phyloP scores from a whole-genome alignment of 2,113 vertebrate genomes.

The Benitochromis conjunctus region DNA sequence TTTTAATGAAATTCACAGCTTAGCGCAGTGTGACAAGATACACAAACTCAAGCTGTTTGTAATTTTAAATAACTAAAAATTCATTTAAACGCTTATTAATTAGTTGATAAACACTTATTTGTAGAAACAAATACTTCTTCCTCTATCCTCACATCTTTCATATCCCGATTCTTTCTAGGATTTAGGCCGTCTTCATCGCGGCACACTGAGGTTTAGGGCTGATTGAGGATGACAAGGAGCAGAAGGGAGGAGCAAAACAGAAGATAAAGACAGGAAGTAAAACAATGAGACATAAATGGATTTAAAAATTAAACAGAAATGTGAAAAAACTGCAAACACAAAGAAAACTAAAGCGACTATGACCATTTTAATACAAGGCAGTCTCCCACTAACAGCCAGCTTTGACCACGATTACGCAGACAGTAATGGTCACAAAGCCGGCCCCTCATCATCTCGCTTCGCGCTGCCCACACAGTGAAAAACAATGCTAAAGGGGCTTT shows the following conservation, averaged over 20 bases:
- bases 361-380: fast-evolving
- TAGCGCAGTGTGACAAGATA: fast-evolving
- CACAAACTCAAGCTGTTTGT: background rate
- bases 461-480: fast-evolving
- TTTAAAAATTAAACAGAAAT: fast-evolving
- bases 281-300: fast-evolving
- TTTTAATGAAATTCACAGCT: background rate
- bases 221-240: fast-evolving
- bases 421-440: background rate
- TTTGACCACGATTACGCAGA: background rate
- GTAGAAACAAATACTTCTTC: background rate
- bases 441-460: fast-evolving
- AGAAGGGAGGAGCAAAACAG: no score
- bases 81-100: background rate
- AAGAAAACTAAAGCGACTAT: background rate
- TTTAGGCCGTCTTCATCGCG: fast-evolving
- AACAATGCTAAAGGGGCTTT: fast-evolving
- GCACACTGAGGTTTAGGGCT: background rate
- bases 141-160: fast-evolving
- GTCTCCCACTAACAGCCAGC: background rate
- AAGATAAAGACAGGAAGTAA: background rate
- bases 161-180: background rate
- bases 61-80: background rate
- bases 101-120: background rate
- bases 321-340: background rate